phyloP scores from a whole-genome alignment of 92 coral and sea anemone genomes.

The Epizoanthus illoricatus region DNA sequence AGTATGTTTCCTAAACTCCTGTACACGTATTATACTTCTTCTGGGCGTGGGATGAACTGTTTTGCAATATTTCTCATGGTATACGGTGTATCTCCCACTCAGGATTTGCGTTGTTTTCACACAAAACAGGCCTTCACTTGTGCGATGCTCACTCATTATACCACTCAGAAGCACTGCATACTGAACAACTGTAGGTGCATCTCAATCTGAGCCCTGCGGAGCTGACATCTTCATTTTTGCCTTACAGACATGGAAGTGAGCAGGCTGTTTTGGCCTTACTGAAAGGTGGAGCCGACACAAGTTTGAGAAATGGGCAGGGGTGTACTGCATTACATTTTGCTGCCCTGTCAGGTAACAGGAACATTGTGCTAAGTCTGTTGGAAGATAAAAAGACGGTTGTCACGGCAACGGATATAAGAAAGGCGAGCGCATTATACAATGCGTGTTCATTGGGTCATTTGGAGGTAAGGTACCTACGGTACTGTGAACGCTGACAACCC shows the following conservation, averaged over 20 bases:
- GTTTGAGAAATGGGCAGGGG: slow-evolving; percentile 36
- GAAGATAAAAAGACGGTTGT: slow-evolving; percentile 1
- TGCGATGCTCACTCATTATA: no score
- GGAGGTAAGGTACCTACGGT: not conserved
- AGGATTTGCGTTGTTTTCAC: no score
- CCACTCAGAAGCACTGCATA: no score
- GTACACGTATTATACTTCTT: no score
- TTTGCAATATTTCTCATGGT: no score
- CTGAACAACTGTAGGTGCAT: no score
- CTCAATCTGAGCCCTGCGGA: no score
- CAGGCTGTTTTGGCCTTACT: slow-evolving; percentile 11
- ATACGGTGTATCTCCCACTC: no score
- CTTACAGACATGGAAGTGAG: slow-evolving; percentile 27
- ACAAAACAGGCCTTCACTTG: no score
- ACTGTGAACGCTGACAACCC: not conserved
- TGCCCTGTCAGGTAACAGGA: slow-evolving; percentile 41
- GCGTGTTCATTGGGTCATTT: slow-evolving; percentile 23
- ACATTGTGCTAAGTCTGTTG: slow-evolving; percentile 24
- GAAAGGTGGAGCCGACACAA: slow-evolving; percentile 15
- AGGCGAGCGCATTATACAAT: slow-evolving; percentile 1
- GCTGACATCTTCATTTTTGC: no score
- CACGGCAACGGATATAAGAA: slow-evolving; percentile 12
- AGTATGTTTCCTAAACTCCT: no score
- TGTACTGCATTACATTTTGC: slow-evolving; percentile 49
- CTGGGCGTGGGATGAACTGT: no score